These are phyloP conservation scores for Phyllotreta striolata DNA, from an alignment of 2,888 invertebrate genomes.

Conservation along the genomic window DNA sequence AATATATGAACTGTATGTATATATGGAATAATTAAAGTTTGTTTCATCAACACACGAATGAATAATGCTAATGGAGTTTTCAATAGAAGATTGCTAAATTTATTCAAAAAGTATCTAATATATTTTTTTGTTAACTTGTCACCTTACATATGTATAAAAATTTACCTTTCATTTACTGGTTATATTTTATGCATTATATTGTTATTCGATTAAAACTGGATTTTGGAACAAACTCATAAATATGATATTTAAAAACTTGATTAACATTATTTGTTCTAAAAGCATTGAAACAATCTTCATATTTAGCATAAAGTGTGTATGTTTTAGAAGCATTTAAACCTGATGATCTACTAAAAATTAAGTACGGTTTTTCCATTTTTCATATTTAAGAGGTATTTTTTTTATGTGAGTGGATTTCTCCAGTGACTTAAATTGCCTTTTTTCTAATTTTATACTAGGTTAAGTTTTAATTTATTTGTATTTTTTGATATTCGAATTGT, in stretches of 20 bases:
- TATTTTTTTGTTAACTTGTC: too few relatives aligned
- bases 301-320: slow-evolving; percentile 27
- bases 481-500: slow-evolving; percentile 33
- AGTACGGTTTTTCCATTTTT: slow-evolving; percentile 25
- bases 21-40: neutral
- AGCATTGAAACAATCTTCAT: neutral
- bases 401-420: slow-evolving; percentile 15
- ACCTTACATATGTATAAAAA: too few relatives aligned
- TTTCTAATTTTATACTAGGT: slow-evolving; percentile 31
- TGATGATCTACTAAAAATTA: slow-evolving; percentile 29
- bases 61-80: neutral
- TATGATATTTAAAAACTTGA: too few relatives aligned
- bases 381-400: slow-evolving; percentile 18
- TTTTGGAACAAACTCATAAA: too few relatives aligned
- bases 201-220: too few relatives aligned
- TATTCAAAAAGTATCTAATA: too few relatives aligned
- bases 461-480: slow-evolving; percentile 36
- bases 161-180: too few relatives aligned
- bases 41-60: slow-evolving; percentile 29
- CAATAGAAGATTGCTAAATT: too few relatives aligned
- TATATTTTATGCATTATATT: too few relatives aligned
- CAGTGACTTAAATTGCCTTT: slow-evolving; percentile 22
- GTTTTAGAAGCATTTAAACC: slow-evolving; percentile 34
- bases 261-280: neutral
- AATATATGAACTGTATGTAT: slow-evolving; percentile 15